A percentile compares a stretch with the other conserved stretches of the same genome.
Evolutionary conservation across 2,797 vertebrate species (phyloP).

Genomic region (Avahi laniger): DNA sequence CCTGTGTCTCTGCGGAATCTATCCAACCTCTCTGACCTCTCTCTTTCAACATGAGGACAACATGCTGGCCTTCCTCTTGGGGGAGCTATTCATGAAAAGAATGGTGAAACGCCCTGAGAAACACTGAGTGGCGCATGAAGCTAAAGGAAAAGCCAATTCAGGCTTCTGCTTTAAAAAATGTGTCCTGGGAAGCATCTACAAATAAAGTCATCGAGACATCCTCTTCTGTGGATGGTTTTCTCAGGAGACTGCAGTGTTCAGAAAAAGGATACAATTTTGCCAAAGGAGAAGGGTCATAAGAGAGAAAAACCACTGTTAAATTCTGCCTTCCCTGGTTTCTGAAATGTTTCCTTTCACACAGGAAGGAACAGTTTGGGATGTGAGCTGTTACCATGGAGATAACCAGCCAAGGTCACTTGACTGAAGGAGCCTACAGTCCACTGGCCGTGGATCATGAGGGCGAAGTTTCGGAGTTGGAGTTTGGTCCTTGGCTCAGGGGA

Average conservation of each 20-base stretch:
- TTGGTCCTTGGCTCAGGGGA: neutral
- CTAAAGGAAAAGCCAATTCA: neutral
- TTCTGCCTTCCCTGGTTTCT: conserved; percentile 21
- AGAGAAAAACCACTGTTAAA: conserved; percentile 44
- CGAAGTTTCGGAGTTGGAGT: neutral
- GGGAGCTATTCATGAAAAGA: neutral
- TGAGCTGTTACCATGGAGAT: conserved; percentile 68
- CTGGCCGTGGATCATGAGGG: neutral
- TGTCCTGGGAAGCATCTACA: neutral
- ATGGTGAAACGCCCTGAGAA: neutral
- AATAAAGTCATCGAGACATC: neutral
- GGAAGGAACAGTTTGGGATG: conserved; percentile 69
- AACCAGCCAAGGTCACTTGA: conserved; percentile 64
- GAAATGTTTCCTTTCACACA: conserved; percentile 67
- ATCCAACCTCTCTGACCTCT: neutral
- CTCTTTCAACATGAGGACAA: neutral
- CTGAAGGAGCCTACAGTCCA: neutral
- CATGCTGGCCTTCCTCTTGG: neutral
- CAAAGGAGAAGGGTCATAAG: conserved; percentile 64
- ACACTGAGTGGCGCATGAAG: neutral
- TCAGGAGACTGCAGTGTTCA: conserved; percentile 57
- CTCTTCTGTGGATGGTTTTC: neutral
- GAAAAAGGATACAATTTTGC: conserved; percentile 37
- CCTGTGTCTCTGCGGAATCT: neutral
- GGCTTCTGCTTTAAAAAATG: neutral